Conservation (phyloP, 2,113 vertebrate genomes). For the Vicugna pacos region DNA sequence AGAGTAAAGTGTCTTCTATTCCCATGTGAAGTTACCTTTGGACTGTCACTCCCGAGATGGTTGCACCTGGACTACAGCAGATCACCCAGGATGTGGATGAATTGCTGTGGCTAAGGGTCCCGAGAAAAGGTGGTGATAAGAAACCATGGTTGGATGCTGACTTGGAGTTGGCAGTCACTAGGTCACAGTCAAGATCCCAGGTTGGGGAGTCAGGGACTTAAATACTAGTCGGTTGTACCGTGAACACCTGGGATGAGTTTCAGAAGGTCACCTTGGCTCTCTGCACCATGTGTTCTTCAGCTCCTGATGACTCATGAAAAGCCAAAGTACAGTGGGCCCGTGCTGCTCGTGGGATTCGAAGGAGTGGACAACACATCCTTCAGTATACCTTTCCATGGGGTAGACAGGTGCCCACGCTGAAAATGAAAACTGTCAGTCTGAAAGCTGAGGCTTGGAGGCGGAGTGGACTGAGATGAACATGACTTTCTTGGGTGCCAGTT, state of each 20-base stretch:
- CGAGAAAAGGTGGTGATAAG: background rate
- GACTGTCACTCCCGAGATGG: rapidly evolving
- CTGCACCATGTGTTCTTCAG: background rate
- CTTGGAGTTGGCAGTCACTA: background rate
- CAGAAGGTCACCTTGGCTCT: background rate
- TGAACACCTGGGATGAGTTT: background rate
- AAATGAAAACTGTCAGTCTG: rapidly evolving
- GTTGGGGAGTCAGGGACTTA: background rate
- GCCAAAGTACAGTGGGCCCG: rapidly evolving
- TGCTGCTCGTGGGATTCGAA: background rate
- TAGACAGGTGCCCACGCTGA: background rate
- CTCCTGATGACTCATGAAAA: rapidly evolving
- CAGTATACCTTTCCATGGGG: rapidly evolving
- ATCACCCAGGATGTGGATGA: rapidly evolving
- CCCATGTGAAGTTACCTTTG: background rate
- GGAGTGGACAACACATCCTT: rapidly evolving
- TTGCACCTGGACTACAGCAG: background rate
- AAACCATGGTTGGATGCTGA: background rate
- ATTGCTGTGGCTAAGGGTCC: background rate
- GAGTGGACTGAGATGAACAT: rapidly evolving
- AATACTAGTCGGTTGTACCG: rapidly evolving
- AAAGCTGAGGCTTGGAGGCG: no score
- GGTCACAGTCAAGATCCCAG: rapidly evolving
- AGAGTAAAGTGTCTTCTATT: background rate
- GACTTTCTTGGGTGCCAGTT: rapidly evolving